A percentile compares a stretch with the other conserved stretches of the same genome.
These are phyloP conservation scores for Lathamus discolor DNA, from an alignment of 2,113 vertebrate genomes.

Conservation along the genomic window DNA sequence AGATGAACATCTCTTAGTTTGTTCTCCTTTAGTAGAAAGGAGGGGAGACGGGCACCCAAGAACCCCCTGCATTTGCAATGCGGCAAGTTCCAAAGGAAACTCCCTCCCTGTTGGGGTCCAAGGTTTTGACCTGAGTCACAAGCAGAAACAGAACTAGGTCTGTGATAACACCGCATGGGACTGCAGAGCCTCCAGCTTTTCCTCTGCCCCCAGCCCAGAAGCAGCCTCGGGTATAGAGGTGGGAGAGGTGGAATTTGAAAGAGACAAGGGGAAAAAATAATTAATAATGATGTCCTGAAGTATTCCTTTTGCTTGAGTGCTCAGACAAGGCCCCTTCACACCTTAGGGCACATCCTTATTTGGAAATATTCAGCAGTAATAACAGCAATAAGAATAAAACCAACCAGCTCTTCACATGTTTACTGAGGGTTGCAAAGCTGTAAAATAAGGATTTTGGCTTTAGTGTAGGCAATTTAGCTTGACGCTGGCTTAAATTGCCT, in stretches of 20 bases:
- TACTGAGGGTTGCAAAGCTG: background rate
- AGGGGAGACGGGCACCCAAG: background rate
- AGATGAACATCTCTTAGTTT: background rate
- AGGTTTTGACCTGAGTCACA: background rate
- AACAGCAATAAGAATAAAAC: background rate
- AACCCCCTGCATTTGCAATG: background rate
- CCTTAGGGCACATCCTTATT: background rate
- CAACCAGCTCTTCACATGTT: background rate
- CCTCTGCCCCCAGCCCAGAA: background rate
- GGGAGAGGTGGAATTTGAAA: background rate
- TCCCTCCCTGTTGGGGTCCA: background rate
- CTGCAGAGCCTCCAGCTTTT: background rate
- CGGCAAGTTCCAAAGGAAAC: background rate
- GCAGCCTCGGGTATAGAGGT: accelerated
- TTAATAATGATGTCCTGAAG: accelerated
- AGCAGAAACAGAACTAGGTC: background rate
- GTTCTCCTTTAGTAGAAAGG: background rate
- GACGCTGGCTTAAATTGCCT: background rate
- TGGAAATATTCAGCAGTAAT: background rate
- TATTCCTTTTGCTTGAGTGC: background rate
- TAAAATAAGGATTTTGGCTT: background rate
- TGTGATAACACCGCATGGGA: background rate
- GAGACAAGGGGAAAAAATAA: background rate
- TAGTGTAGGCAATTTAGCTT: background rate
- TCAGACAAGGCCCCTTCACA: background rate